phyloP scores from a whole-genome alignment of 2,888 invertebrate genomes.

The Drosophila cracens region DNA sequence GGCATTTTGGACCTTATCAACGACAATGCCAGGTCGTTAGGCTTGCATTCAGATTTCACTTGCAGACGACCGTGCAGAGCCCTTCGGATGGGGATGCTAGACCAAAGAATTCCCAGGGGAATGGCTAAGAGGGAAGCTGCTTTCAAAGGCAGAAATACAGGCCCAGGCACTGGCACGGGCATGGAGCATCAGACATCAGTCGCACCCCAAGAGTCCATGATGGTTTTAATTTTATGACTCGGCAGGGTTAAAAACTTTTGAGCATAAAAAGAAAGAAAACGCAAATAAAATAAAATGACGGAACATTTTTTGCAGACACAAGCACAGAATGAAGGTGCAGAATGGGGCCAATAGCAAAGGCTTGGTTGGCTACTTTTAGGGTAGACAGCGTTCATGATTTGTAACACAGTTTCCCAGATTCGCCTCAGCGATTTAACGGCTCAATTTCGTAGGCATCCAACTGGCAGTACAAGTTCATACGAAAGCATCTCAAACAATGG shows the following conservation, averaged over 20 bases:
- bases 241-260: conserved; percentile 69
- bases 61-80: conserved; percentile 38
- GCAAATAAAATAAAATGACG: conserved; percentile 63
- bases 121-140: conserved; percentile 23
- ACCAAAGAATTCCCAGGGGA: conserved; percentile 28
- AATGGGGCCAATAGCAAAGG: conserved; percentile 11
- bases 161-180: conserved; percentile 3
- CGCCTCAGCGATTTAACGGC: conserved; percentile 62
- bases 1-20: conserved; percentile 71
- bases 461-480: conserved; percentile 50
- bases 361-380: conserved; percentile 41
- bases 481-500: conserved; percentile 59
- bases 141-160: conserved; percentile 36
- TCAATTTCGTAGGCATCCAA: conserved; percentile 56
- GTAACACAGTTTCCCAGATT: conserved; percentile 63
- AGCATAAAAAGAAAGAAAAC: conserved; percentile 50
- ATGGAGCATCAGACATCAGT: conserved; percentile 39
- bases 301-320: conserved; percentile 42
- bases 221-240: conserved; percentile 77
- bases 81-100: conserved; percentile 23
- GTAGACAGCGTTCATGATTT: conserved; percentile 66
- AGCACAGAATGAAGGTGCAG: not conserved
- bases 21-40: conserved; percentile 78
- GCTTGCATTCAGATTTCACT: conserved; percentile 73
- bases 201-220: conserved; percentile 61